Conservation (phyloP, 2,797 vertebrate genomes). For the Rhinoraja longicauda region DNA sequence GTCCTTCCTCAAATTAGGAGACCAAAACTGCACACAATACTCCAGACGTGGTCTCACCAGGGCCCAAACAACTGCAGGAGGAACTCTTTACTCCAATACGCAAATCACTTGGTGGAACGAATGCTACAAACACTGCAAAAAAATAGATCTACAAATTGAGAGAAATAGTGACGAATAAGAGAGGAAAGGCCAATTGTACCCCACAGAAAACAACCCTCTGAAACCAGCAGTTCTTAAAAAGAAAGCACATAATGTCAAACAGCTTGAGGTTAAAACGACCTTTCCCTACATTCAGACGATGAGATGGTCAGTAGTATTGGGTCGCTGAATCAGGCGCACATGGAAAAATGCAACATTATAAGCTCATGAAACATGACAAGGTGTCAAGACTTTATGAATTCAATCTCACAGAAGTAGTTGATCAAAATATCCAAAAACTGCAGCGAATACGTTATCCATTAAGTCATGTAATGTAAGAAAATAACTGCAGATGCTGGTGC, state of each 20-base stretch:
- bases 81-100: no score
- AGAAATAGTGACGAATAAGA: background rate
- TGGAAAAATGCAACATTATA: background rate
- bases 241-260: background rate
- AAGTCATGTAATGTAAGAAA: no score
- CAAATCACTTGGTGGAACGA: no score
- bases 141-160: background rate
- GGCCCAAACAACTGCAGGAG: no score
- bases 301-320: background rate
- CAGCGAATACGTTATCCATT: background rate
- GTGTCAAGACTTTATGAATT: background rate
- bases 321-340: background rate
- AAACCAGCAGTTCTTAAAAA: background rate
- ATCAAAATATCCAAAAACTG: background rate
- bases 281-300: background rate
- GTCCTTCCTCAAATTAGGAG: no score
- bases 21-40: no score
- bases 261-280: constrained; percentile 4
- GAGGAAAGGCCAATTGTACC: background rate
- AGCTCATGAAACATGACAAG: background rate
- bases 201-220: background rate
- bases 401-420: background rate
- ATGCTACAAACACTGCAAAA: no score
- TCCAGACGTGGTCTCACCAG: no score
- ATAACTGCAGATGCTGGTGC: no score